Conservation (phyloP, 2,113 vertebrate species). For the Alexandromys fortis region DNA sequence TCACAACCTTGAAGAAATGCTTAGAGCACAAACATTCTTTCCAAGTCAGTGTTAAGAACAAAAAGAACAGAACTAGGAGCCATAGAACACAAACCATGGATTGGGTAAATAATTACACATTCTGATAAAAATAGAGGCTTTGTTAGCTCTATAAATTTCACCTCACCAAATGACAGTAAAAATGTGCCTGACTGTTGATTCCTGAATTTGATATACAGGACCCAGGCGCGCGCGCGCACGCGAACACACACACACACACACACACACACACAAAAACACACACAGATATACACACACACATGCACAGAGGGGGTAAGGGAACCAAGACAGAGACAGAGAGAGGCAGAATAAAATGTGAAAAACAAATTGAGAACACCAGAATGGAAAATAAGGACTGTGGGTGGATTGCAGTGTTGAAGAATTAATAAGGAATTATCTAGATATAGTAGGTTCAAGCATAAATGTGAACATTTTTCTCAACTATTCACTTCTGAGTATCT, state of each 20-base stretch:
- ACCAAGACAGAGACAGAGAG: neutral
- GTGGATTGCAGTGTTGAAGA: neutral
- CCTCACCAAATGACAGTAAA: neutral
- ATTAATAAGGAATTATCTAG: neutral
- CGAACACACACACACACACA: neutral
- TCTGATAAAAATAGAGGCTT: neutral
- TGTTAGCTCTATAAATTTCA: neutral
- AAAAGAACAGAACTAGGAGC: neutral
- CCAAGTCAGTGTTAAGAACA: neutral
- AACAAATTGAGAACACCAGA: neutral
- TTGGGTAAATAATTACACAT: neutral
- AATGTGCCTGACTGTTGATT: neutral
- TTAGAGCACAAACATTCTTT: neutral
- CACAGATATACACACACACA: neutral
- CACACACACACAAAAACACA: neutral
- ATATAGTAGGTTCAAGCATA: neutral
- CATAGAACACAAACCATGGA: neutral
- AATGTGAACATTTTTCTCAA: neutral
- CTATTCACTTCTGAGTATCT: neutral
- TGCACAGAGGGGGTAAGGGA: too few species aligned
- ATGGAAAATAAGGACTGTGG: neutral
- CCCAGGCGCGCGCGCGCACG: fast-evolving
- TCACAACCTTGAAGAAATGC: neutral
- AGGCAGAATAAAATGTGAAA: neutral
- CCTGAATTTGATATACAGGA: neutral